A percentile compares a stretch with the other conserved stretches of the same genome.
phyloP scores from a whole-genome alignment of 2,113 vertebrate genomes.

The Nannospalax galili region DNA sequence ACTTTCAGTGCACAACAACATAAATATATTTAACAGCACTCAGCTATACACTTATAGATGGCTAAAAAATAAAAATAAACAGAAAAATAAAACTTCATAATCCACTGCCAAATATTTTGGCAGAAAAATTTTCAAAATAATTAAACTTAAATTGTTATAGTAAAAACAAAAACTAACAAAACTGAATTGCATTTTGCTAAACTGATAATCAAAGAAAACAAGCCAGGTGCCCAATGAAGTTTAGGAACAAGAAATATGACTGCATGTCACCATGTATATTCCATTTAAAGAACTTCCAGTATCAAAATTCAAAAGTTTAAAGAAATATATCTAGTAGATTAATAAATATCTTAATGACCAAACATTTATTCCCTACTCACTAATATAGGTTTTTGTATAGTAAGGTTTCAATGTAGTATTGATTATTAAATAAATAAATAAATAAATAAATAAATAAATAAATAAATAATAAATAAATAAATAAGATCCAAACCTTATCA shows the following conservation, averaged over 20 bases:
- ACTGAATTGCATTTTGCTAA: not conserved
- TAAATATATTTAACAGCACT: not conserved
- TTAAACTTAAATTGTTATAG: not conserved
- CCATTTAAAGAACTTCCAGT: not conserved
- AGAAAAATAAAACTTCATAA: not conserved
- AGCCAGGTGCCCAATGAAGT: not conserved
- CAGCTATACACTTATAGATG: not conserved
- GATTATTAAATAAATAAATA: not conserved
- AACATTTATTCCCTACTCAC: not conserved
- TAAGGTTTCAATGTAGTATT: not conserved
- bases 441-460: no score
- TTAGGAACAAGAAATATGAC: not conserved
- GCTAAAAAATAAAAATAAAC: not conserved
- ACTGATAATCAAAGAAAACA: conserved; percentile 9
- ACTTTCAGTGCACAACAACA: not conserved
- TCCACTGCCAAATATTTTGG: not conserved
- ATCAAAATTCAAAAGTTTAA: not conserved
- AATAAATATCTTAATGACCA: not conserved
- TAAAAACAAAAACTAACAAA: not conserved
- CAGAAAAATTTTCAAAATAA: not conserved
- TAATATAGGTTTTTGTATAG: not conserved
- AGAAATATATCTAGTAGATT: not conserved
- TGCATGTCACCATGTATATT: not conserved
- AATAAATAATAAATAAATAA: no score
- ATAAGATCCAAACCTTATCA: not conserved